Conservation (phyloP, 2,888 invertebrate genomes). For the Athripsodes cinereus region DNA sequence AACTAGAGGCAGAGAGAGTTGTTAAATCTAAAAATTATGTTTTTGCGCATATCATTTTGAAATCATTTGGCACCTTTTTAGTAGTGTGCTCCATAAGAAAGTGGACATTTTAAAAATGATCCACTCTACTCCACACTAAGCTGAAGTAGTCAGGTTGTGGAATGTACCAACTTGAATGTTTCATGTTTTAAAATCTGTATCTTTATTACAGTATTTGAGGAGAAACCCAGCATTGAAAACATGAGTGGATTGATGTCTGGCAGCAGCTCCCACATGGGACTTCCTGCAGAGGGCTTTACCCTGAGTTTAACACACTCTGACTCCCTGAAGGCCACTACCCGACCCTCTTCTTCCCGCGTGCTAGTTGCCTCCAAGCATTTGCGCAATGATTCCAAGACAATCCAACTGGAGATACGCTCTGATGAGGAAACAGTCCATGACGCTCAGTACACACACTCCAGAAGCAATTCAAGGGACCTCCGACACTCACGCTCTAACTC, state of each 20-base stretch:
- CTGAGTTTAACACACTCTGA: neutral
- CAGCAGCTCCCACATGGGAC: neutral
- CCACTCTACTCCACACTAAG: too few relatives aligned
- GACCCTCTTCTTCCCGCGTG: conserved; percentile 32
- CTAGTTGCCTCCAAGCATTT: conserved; percentile 51
- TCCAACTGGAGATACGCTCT: conserved; percentile 53
- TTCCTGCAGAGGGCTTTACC: neutral
- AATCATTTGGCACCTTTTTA: too few relatives aligned
- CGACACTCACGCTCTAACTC: conserved; percentile 36
- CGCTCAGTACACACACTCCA: conserved; percentile 34
- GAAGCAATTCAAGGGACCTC: conserved; percentile 42
- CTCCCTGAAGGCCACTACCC: neutral
- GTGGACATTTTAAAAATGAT: too few relatives aligned
- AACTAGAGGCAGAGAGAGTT: too few relatives aligned
- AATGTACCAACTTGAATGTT: too few relatives aligned
- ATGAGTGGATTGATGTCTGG: conserved; percentile 45
- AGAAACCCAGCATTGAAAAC: conserved; percentile 55
- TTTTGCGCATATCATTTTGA: too few relatives aligned
- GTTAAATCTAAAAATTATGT: too few relatives aligned
- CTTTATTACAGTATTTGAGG: conserved; percentile 69
- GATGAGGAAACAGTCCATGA: conserved; percentile 35
- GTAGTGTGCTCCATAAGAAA: too few relatives aligned
- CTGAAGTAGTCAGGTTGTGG: too few relatives aligned
- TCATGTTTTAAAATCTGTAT: too few relatives aligned
- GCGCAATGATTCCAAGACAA: conserved; percentile 58